Evolutionary conservation across 2,797 vertebrate species (phyloP).

Genomic region (Falco concolor): DNA sequence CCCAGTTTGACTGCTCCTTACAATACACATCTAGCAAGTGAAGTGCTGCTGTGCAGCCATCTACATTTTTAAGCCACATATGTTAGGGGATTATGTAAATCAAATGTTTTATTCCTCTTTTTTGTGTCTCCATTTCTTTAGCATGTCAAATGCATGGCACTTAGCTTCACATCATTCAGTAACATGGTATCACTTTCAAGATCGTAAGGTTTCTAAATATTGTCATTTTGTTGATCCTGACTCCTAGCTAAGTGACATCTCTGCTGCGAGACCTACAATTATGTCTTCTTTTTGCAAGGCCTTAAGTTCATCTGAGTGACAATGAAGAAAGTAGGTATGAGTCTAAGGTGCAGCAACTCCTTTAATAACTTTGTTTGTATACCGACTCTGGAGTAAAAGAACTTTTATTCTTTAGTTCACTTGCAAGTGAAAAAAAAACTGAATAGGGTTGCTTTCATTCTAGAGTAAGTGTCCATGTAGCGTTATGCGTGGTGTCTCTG

Average conservation of each 20-base stretch:
- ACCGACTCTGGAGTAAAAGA: not conserved
- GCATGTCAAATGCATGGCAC: rapidly evolving
- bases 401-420: not conserved
- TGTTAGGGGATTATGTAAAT: not conserved
- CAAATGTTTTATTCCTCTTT: not conserved
- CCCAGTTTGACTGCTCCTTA: not conserved
- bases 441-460: not conserved
- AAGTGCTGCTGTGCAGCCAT: not conserved
- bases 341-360: not conserved
- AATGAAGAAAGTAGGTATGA: not conserved
- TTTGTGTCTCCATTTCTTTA: not conserved
- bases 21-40: not conserved
- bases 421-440: not conserved
- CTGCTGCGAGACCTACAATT: not conserved
- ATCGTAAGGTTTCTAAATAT: not conserved
- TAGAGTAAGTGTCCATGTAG: not conserved
- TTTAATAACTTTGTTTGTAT: not conserved
- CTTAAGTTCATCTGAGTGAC: not conserved
- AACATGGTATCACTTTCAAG: not conserved
- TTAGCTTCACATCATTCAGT: not conserved
- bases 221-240: not conserved
- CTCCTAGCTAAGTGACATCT: not conserved
- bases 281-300: not conserved
- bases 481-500: not conserved
- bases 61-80: not conserved